Evolutionary conservation across 2,797 vertebrate species (phyloP), one percentile per base, ranked within the genome.

Genomic region (Anguilla pacifica): DNA sequence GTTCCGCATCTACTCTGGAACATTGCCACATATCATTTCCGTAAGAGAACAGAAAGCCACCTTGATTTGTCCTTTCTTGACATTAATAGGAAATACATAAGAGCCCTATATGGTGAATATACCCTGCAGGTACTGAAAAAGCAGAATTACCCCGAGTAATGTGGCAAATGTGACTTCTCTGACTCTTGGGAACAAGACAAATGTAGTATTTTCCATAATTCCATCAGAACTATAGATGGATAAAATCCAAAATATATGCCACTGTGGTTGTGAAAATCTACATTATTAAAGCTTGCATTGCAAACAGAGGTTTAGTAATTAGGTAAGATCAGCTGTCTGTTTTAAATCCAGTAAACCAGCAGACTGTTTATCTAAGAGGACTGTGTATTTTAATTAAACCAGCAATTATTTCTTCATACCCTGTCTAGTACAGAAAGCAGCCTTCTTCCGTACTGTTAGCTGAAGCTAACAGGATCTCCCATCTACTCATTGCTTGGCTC

Each of bases 171-270:
- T 77, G 72, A 77, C 72, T 17, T 35, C 9, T 77, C 72, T 77
- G 72, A 17, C 72, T 39, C 35, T 77, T 77, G 72, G 72, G 72
- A 77, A 77, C 67, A 70, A 70, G 35, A 31, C 72, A 77, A 77
- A 77, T 13, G 0, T 46, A 81, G 25, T 43, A 81, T 46, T 81
- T 46, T 39, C 43, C 72, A 11, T 17, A 15, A 7, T 77, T 77
- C 31, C 72, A 81, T 15, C 17, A 43, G 22, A 81, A 81, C 39
- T 46, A 81, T 10, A 43, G 3, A 19, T 22, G 39, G 6, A 79
- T 22, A 43, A 46, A 46, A 79, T 46, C 1, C 17, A 43, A 79
- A 79, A 79, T 39, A 46, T 39, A 6, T 46, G 22, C 17, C 3
- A 22, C 2, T 22, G 77, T 6, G 17, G 35, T 43, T 77, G n/a